phyloP scores from a whole-genome alignment of 1,140 invertebrate species.

The Drosophila nebulosa region DNA sequence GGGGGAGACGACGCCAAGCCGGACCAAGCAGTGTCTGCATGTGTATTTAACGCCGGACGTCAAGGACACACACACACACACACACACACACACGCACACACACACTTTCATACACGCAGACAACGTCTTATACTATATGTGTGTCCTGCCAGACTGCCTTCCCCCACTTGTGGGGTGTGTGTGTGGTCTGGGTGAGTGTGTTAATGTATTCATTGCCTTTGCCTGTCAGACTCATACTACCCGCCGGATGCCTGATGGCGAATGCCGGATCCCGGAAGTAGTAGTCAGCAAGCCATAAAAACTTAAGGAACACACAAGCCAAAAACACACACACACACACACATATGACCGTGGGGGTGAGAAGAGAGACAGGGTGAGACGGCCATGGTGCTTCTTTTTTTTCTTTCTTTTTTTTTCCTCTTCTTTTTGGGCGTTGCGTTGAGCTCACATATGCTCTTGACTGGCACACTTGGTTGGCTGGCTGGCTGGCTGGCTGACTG shows the following conservation, averaged over 20 bases:
- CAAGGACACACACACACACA: slow-evolving; percentile 40
- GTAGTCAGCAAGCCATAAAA: slow-evolving; percentile 79
- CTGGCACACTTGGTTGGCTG: not conserved
- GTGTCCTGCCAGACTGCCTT: not conserved
- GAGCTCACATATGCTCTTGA: slow-evolving; percentile 64
- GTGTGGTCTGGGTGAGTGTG: slow-evolving; percentile 58
- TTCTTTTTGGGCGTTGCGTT: slow-evolving; percentile 51
- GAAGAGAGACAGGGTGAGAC: not conserved
- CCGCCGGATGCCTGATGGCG: slow-evolving; percentile 12
- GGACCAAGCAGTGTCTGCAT: slow-evolving; percentile 26
- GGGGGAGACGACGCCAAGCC: slow-evolving; percentile 19
- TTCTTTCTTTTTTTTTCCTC: slow-evolving; percentile 5
- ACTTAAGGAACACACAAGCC: slow-evolving; percentile 61
- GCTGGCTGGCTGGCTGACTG: not conserved
- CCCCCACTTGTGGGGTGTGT: not conserved
- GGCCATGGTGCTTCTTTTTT: slow-evolving; percentile 8
- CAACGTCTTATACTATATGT: slow-evolving; percentile 12
- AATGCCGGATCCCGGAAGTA: slow-evolving; percentile 64
- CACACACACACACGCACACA: slow-evolving; percentile 23
- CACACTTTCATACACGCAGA: too few species aligned
- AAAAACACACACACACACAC: slow-evolving; percentile 1
- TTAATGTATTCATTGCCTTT: slow-evolving; percentile 73
- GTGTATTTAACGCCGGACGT: slow-evolving; percentile 56
- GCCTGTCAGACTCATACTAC: slow-evolving; percentile 24
- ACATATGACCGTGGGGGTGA: not conserved